Base-by-base conservation (phyloP, 2,797 vertebrate species). In the Sebastolobus alascanus region DNA sequence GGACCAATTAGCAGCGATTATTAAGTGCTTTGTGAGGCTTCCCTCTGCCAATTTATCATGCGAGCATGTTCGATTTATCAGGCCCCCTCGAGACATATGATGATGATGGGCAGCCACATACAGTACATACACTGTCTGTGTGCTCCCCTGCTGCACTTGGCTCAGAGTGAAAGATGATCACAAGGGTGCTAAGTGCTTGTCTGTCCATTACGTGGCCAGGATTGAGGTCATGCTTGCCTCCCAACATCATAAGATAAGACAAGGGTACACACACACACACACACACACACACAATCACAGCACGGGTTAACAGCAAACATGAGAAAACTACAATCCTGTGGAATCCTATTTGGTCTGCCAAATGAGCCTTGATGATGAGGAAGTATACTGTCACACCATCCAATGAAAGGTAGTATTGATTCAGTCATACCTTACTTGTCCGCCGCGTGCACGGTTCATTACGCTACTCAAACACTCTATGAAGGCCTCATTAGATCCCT, bases 1-100 rank as follows among this genome's bases (percentile, higher is more conserved):
- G 40, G 82, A 86, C 88, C 84, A 94, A 94, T 94, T 93, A 94
- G 77, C 68, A 25, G 74, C 82, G 83, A 94, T 95, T 93, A 93
- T 93, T 82, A 92, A 86, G 84, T 79, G 81, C 84, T 93, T 87
- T 90, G 90, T 84, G 77, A 73, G 68, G 82, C 86, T 65, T 83
- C 76, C 43, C 76, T 92, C 85, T 77, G 73, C 78, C 87, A 85
- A 90, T 93, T 90, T 84, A 93, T 94, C 87, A 90, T 43, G 69
- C 52, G 16, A 80, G 73, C 80, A 77, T 82, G 72, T 90, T 92
- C 46, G 40, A 91, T 93, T 90, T 75, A 89, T 93, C 85, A 90
- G 74, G 37, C 37, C 79, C 84, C 82, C 84, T 69, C 5, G 22
- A 86, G 85, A 83, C 80, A 73, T 61, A 67, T 68, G 82, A 90